Conservation (phyloP, 1,140 invertebrate genomes). For the Drosophila melanogaster region Release_6_plus_ISO1_MT NC_004354.4:19081501-19082000, state of each 20-base stretch:
- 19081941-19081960: slow-evolving; percentile 54
- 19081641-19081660: slow-evolving; percentile 41
- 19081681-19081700: slow-evolving; percentile 56
- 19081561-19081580: slow-evolving; percentile 5
- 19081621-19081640: slow-evolving; percentile 36
- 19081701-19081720: slow-evolving; percentile 21
- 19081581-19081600: slow-evolving; percentile 14
- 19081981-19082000: slow-evolving; percentile 14
- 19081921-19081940: slow-evolving; percentile 37
- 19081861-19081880: slow-evolving; percentile 76
- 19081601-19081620: slow-evolving; percentile 19
- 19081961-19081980: slow-evolving; percentile 33
- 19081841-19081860: slow-evolving; percentile 14
- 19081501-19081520: no score
- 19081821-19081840: slow-evolving; percentile 9
- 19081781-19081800: slow-evolving; percentile 5
- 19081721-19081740: slow-evolving; percentile 18
- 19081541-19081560: background rate
- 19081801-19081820: slow-evolving; percentile 15
- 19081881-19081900: slow-evolving; percentile 72
- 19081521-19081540: no score
- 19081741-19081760: slow-evolving; percentile 65
- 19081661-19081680: slow-evolving; percentile 67
- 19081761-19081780: slow-evolving; percentile 39
- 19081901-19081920: slow-evolving; percentile 73